Evolutionary conservation across 1,140 invertebrate species (phyloP).

Genomic region (Nebria ingens): DNA sequence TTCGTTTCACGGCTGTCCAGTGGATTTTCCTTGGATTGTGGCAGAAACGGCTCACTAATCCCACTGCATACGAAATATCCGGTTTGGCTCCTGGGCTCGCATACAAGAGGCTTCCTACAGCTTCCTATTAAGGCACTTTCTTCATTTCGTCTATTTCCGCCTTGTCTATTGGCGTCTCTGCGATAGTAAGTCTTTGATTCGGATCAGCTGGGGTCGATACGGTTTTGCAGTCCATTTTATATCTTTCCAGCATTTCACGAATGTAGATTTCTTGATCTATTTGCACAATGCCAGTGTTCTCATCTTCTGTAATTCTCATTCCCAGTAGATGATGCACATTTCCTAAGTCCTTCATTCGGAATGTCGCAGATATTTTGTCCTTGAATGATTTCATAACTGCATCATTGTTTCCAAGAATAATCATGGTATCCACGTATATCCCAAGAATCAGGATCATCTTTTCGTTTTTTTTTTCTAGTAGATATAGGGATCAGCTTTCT

Average conservation of each 20-base stretch:
- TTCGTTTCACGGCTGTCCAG: slow-evolving; percentile 22
- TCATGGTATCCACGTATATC: slow-evolving; percentile 27
- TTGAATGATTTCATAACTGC: slow-evolving; percentile 14
- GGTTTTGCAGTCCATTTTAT: slow-evolving; percentile 27
- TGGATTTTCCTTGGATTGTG: slow-evolving; percentile 20
- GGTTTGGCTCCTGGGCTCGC: background rate
- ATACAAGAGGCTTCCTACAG: background rate
- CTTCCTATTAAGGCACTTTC: background rate
- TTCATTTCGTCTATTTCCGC: slow-evolving; percentile 21
- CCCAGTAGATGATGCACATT: slow-evolving; percentile 24
- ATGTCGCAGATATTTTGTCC: slow-evolving; percentile 7
- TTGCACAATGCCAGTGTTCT: slow-evolving; percentile 15
- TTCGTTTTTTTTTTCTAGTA: slow-evolving; percentile 22
- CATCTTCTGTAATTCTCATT: slow-evolving; percentile 22
- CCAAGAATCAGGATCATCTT: slow-evolving; percentile 19
- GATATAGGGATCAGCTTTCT: slow-evolving; percentile 24
- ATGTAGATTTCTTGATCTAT: slow-evolving; percentile 26
- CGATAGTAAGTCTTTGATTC: slow-evolving; percentile 19
- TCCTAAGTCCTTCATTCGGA: slow-evolving; percentile 24
- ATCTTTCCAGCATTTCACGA: slow-evolving; percentile 23
- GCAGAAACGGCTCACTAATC: slow-evolving; percentile 18
- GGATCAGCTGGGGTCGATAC: slow-evolving; percentile 22
- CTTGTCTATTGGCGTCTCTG: too few relatives aligned
- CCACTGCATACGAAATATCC: background rate
- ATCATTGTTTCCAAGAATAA: slow-evolving; percentile 22